Conservation (phyloP, 2,797 vertebrate genomes). For the Pipistrellus pygmaeus region DNA sequence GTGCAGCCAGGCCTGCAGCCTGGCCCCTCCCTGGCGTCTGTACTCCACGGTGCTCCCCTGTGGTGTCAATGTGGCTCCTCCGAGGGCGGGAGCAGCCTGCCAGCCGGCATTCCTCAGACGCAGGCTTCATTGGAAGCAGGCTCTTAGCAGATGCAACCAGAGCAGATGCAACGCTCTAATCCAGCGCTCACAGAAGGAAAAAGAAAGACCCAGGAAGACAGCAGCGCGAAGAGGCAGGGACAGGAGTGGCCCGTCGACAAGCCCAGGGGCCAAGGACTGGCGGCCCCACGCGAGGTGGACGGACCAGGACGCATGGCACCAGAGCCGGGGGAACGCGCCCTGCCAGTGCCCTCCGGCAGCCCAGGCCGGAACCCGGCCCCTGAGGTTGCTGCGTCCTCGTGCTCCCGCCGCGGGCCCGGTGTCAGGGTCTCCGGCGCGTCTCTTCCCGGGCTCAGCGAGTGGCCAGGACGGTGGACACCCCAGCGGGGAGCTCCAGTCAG, state of each 20-base stretch:
- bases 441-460: background rate
- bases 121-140: background rate
- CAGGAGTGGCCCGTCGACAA: accelerated
- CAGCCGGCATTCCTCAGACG: background rate
- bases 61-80: background rate
- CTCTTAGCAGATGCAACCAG: background rate
- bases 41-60: accelerated
- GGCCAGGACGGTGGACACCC: background rate
- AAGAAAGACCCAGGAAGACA: background rate
- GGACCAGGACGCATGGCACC: no score
- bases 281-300: background rate
- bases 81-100: background rate
- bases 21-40: background rate
- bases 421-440: background rate
- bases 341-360: no score
- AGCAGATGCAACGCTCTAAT: background rate
- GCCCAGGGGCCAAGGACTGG: background rate
- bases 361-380: no score
- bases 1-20: background rate
- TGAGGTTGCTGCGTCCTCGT: accelerated
- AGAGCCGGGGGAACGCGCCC: accelerated
- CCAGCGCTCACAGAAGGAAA: background rate
- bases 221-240: background rate
- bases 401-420: no score
- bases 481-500: background rate